These are phyloP conservation scores for Valencia hispanica DNA, from an alignment of 2,797 vertebrate genomes.

Conservation along the genomic window DNA sequence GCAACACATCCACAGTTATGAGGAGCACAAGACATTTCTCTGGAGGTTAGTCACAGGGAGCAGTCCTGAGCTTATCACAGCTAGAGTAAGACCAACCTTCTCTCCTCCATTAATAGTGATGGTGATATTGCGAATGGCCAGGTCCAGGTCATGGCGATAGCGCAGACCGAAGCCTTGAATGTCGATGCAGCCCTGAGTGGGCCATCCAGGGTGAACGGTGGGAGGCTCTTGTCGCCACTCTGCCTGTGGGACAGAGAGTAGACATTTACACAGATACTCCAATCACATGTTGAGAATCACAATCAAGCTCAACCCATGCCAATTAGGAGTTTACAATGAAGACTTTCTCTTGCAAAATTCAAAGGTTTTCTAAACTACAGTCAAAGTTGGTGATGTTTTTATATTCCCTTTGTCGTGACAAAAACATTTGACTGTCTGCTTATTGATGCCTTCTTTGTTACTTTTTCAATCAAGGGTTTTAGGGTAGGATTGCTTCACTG, in stretches of 20 bases:
- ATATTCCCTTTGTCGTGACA: not conserved
- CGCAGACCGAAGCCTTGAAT: constrained; percentile 86
- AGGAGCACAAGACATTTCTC: no score
- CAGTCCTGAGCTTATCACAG: not conserved
- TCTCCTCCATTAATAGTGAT: constrained; percentile 88
- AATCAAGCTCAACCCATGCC: not conserved
- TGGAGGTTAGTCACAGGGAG: not conserved
- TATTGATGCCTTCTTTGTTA: not conserved
- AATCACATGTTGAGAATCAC: not conserved
- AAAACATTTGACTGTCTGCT: not conserved
- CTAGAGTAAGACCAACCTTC: constrained; percentile 80
- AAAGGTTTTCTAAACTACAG: no score
- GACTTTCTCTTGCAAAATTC: no score
- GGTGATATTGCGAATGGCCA: constrained; percentile 88
- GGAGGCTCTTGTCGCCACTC: constrained; percentile 83
- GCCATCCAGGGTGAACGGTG: constrained; percentile 82
- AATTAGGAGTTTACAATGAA: no score
- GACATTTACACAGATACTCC: not conserved
- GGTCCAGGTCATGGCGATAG: constrained; percentile 90
- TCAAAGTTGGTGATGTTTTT: not conserved
- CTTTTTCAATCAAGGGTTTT: constrained; percentile 3
- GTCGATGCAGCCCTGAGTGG: constrained; percentile 86
- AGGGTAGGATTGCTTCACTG: not conserved
- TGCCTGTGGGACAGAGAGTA: constrained; percentile 76
- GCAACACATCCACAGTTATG: not conserved